Base-by-base conservation (phyloP, 2,888 invertebrate species). In the Choristoneura rosaceana region DNA sequence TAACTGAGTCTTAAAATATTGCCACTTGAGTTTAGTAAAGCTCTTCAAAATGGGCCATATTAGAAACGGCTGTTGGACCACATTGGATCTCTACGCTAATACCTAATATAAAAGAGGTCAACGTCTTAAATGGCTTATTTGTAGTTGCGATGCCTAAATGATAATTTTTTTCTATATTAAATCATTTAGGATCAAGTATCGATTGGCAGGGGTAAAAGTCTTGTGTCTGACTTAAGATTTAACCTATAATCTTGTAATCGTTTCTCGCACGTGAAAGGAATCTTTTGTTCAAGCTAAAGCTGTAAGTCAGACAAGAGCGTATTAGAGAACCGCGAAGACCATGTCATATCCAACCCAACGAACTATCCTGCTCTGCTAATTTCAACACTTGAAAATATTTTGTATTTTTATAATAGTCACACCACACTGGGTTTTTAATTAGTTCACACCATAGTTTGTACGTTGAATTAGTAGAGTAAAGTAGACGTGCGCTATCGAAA, bases 401-500 rank as follows among this genome's bases (percentile, higher is more conserved):
- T 74, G 78, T 82, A 81, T 82, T 82, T 82, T 77, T 80, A 73
- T 81, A 78, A 73, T 67, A 76, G 71, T 74, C 43, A 73, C 58
- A 58, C 58, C 65, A 17, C 59, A 71, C 67, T 75, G 76, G 55
- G 76, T 76, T 80, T 79, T 68, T 74, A 75, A 73, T 75, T 75
- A 71, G 38, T 78, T 68, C 61, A 38, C 58, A 17, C 43, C 58
- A 60, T 66, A 61, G 66, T 63, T 50, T 59, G 7, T 34, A 59
- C n/a, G 34, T 45, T 12, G 47, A 55, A 47, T 68, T 58, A 62
- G 67, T 74, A 14, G 69, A 70, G 62, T 74, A 47, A 69, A 41
- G 70, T 77, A 82, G 83, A 81, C 83, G 85, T 87, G 90, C 89
- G 89, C 86, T 88, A 89, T 87, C 84, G 81, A 88, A 84, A 33